Evolutionary conservation across 2,797 vertebrate species (phyloP).

Genomic region (Cuniculus paca): DNA sequence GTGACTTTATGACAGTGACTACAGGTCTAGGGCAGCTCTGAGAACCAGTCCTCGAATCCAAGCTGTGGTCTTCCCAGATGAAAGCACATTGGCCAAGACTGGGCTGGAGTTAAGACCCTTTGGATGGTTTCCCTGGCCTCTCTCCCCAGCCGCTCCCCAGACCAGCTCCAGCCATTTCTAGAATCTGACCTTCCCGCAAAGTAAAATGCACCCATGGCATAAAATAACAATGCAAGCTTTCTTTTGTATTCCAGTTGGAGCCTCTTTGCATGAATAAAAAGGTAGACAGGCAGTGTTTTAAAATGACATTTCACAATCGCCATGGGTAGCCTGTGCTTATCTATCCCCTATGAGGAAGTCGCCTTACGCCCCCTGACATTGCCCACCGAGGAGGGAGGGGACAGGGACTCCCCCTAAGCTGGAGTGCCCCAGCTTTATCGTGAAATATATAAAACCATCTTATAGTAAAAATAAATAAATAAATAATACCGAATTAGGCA

Average conservation of each 20-base stretch:
- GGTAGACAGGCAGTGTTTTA: neutral
- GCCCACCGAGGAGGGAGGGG: neutral
- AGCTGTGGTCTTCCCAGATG: conserved; percentile 43
- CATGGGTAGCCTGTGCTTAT: neutral
- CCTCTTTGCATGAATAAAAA: neutral
- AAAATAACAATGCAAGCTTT: neutral
- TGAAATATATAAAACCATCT: conserved; percentile 12
- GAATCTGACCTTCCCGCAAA: conserved; percentile 24
- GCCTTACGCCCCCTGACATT: neutral
- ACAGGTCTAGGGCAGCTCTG: neutral
- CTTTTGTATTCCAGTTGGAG: neutral
- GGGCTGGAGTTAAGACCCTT: neutral
- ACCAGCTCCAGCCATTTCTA: conserved; percentile 22
- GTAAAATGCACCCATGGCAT: neutral
- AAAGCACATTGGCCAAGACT: neutral
- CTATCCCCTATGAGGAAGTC: neutral
- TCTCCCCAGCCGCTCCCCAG: neutral
- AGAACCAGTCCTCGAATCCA: neutral
- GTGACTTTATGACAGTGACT: neutral
- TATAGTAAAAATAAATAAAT: conserved; percentile 39
- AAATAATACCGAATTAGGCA: conserved; percentile 23
- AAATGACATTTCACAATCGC: neutral
- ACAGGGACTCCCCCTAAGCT: neutral
- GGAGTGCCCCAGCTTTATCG: conserved; percentile 7
- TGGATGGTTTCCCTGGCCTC: neutral